Conservation (phyloP, 2,888 invertebrate species). For the Xestia xanthographa region DNA sequence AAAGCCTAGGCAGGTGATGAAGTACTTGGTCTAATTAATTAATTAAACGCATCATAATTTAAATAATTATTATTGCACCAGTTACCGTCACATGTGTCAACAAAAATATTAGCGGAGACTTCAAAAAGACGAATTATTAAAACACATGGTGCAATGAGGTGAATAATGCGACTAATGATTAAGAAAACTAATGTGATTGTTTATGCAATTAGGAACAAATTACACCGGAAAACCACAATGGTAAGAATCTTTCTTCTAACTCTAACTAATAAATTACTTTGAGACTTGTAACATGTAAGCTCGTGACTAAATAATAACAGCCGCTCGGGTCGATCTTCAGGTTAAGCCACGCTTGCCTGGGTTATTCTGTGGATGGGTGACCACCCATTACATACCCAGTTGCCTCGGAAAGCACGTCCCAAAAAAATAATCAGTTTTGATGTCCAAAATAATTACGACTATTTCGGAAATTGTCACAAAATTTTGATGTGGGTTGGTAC, state of each 20-base stretch:
- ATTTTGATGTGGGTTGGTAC: neutral
- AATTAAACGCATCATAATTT: neutral
- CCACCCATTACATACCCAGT: too few species aligned
- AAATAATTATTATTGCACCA: neutral
- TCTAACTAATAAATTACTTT: neutral
- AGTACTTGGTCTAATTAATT: neutral
- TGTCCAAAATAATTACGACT: too few species aligned
- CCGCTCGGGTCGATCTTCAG: too few species aligned
- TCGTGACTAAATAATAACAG: too few species aligned
- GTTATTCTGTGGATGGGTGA: neutral
- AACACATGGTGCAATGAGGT: conserved; percentile 8
- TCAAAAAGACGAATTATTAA: neutral
- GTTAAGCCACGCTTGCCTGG: too few species aligned
- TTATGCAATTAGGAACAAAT: conserved; percentile 11
- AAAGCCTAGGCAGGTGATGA: too few species aligned
- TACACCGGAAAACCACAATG: neutral
- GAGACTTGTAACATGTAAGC: neutral
- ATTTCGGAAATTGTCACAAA: too few species aligned
- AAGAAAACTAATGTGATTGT: neutral
- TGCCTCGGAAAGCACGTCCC: too few species aligned
- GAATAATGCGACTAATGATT: conserved; percentile 3
- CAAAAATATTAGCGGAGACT: too few species aligned
- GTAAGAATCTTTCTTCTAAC: neutral
- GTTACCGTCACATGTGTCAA: neutral
- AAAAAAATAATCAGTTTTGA: too few species aligned